Base-by-base conservation (phyloP, 2,888 invertebrate species). In the Diplazon laetatorius region DNA sequence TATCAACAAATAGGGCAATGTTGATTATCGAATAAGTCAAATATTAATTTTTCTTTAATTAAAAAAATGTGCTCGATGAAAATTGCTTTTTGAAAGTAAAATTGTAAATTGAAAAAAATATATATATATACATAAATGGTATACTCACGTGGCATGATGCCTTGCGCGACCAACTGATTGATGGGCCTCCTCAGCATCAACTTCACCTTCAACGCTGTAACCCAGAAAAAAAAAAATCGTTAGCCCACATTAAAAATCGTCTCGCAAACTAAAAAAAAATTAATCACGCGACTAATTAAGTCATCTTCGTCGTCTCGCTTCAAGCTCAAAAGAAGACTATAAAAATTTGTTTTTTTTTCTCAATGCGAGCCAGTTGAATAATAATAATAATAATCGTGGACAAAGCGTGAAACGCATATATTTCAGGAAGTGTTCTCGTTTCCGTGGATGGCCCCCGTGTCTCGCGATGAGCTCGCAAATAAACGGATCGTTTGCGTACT, bases 131-230 rank as follows among this genome's bases (percentile, higher is more conserved):
- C n/a, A 52, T 30, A 30, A 10, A 16, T 55, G 50, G 76, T 68
- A 82, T 89, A 98, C 98, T 97, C 94, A 99, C 99, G 97, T 90
- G 99, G 98, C 95, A 99, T 97, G 90, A 99, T 99, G 92, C 99
- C 99, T 93, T 98, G 98, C 86, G 97, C 98, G 87, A 98, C 98
- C 87, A 99, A 94, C 93, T 98, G 98, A 92, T 96, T 97, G 91
- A 98, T 95, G 81, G 98, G 98, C 89, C 98, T 94, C 91, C 99
- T 94, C 92, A 97, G 95, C 96, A 98, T 96, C 92, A 99, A 93
- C 93, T 98, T 99, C 92, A 98, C 96, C 94, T 98, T 98, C 91
- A 99, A 94, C 89, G 98, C 99, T 99, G 95, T 84, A 95, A 94
- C 91, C 91, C 86, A 85, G 87, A 85, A 82, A 87, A 82, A 80